Percentiles rank a stretch among this genome's conserved stretches.
These are phyloP conservation scores for Odontothrips loti DNA, from an alignment of 2,888 invertebrate genomes.

Conservation along the genomic window DNA sequence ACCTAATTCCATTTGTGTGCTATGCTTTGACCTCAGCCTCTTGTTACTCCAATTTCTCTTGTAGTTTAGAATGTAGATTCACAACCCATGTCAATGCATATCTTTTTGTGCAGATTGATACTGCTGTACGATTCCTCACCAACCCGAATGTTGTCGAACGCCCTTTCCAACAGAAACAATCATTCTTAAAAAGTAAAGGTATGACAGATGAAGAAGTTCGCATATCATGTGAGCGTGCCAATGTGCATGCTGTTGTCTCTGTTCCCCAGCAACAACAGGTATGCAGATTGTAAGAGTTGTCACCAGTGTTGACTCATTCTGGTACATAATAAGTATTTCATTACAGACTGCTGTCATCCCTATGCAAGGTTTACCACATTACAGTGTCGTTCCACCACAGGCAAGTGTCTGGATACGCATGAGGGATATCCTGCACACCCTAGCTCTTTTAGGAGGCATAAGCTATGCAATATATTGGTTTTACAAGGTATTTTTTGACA, in stretches of 20 bases:
- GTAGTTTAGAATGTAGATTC: neutral
- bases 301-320: neutral
- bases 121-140: neutral
- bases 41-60: neutral
- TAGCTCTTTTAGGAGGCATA: constrained; percentile 1
- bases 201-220: neutral
- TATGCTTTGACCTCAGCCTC: neutral
- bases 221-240: neutral
- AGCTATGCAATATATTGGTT: neutral
- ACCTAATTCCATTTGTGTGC: neutral
- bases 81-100: too few species aligned
- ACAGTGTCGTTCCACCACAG: neutral
- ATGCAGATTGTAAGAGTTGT: neutral
- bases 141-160: neutral
- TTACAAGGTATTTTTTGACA: neutral
- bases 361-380: neutral
- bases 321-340: neutral
- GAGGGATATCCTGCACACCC: neutral
- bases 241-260: neutral
- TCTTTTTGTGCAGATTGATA: neutral
- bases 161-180: neutral
- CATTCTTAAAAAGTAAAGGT: neutral
- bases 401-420: neutral
- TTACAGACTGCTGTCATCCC: neutral
- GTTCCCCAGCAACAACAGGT: neutral